Evolutionary conservation across 1,140 invertebrate genomes (phyloP), one percentile per base, ranked within the genome.

Genomic region (Atta colombica): DNA sequence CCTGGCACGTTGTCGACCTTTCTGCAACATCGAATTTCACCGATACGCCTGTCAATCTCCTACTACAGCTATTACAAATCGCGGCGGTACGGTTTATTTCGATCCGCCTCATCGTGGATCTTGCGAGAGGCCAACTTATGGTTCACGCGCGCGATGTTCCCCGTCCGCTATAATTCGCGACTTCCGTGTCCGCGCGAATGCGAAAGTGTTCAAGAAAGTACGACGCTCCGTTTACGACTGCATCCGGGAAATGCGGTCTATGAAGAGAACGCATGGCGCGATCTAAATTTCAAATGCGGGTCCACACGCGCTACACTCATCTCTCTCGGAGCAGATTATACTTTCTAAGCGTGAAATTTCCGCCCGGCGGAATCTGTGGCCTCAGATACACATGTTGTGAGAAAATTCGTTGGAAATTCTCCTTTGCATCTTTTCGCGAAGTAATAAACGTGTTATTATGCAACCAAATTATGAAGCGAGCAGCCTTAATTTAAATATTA

Each of bases 201-300:
- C 55, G 80, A 82, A 82, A 82, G 68, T 61, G 71, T 31, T 49
- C 51, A 10, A 45, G 53, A 49, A 58, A 60, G 55, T 28, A n/a
- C 65, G 53, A 60, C 53, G 80, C 21, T 74, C 35, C 69, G 68
- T 49, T 74, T 72, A 28, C 35, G 8, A 16, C 45, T 16, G 61
- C 28, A n/a, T 81, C 65, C 77, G 77, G 77, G 63, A 80, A 81
- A 71, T 35, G 28, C 49, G n/a, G 18, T 25, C 21, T 8, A 31
- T 31, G 31, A 25, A 12, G 63, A 55, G 77, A 61, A 60, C 31
- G 66, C 49, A 49, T 25, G 55, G 55, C 78, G 58, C 18, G 80
- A 84, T 84, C 45, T 84, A 61, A 74, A 84, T 84, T 75, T 75
- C 69, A 84, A 84, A 84, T 61, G 55, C 69, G 39, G 55, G 25